Percentiles rank a stretch among this genome's conserved stretches.
phyloP scores from a whole-genome alignment of 1,140 invertebrate genomes.

The Phortica variegata region DNA sequence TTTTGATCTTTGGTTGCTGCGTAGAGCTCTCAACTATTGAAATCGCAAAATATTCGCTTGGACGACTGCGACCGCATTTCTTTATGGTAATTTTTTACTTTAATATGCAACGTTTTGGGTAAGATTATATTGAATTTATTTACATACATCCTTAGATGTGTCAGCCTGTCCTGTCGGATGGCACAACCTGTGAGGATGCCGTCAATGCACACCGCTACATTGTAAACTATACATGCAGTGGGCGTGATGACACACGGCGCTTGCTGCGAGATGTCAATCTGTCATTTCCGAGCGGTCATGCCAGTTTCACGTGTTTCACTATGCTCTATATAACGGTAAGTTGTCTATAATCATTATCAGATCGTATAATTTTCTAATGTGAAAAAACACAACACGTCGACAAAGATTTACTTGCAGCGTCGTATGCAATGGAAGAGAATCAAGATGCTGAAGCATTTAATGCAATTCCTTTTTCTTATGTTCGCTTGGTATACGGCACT shows the following conservation, averaged over 20 bases:
- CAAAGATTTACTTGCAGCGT: slow-evolving; percentile 80
- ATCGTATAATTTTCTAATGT: neutral
- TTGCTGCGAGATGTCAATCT: slow-evolving; percentile 71
- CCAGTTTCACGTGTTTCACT: slow-evolving; percentile 75
- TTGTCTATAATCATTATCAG: slow-evolving; percentile 22
- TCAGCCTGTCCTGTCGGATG: slow-evolving; percentile 61
- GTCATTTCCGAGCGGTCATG: slow-evolving; percentile 81
- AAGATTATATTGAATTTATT: too few species aligned
- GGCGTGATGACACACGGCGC: slow-evolving; percentile 59
- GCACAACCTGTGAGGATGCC: slow-evolving; percentile 59
- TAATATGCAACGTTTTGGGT: slow-evolving; percentile 9
- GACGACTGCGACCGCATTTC: slow-evolving; percentile 89
- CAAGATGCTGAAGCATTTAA: slow-evolving; percentile 70
- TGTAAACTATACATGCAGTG: slow-evolving; percentile 61
- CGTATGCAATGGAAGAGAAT: slow-evolving; percentile 71
- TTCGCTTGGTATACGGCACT: slow-evolving; percentile 80
- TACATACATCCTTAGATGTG: too few species aligned
- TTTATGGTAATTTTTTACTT: slow-evolving; percentile 61
- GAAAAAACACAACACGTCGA: too few species aligned
- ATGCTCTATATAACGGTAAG: slow-evolving; percentile 79
- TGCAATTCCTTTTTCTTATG: slow-evolving; percentile 72
- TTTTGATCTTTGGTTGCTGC: slow-evolving; percentile 81
- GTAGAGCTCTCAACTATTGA: slow-evolving; percentile 82
- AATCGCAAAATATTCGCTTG: slow-evolving; percentile 88
- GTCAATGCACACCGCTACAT: slow-evolving; percentile 66